phyloP scores from a whole-genome alignment of 2,888 invertebrate genomes.

The Plutella xylostella region DNA sequence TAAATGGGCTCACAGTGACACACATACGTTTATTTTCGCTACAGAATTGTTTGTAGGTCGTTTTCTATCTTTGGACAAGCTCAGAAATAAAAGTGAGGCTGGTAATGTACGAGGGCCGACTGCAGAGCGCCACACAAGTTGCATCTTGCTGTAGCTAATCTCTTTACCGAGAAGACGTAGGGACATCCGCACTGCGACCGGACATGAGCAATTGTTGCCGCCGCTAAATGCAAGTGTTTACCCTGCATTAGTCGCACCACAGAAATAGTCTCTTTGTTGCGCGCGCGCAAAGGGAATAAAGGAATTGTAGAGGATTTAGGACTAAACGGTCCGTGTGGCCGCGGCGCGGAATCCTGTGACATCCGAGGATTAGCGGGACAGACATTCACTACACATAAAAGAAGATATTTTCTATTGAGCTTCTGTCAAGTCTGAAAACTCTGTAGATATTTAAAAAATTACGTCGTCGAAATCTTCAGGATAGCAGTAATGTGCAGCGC shows the following conservation, averaged over 20 bases:
- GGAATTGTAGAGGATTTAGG: constrained; percentile 29
- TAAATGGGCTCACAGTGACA: too few species aligned
- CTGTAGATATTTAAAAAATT: too few species aligned
- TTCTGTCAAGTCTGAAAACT: too few species aligned
- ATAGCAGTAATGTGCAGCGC: too few species aligned
- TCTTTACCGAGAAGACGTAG: constrained; percentile 47
- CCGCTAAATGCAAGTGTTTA: constrained; percentile 52
- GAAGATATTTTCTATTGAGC: background rate
- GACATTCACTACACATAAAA: too few species aligned
- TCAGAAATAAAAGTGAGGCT: too few species aligned
- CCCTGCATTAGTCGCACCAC: constrained; percentile 43
- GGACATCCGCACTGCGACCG: constrained; percentile 36
- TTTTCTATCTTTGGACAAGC: too few species aligned
- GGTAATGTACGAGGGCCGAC: too few species aligned
- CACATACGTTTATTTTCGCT: too few species aligned
- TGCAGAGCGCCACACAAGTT: constrained; percentile 60
- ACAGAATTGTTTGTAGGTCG: too few species aligned
- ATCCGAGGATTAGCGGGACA: constrained; percentile 20
- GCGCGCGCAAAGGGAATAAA: constrained; percentile 30
- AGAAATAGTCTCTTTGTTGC: constrained; percentile 44
- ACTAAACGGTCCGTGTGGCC: constrained; percentile 25
- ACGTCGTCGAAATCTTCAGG: too few species aligned
- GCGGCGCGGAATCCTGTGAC: constrained; percentile 40
- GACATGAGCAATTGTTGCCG: constrained; percentile 47
- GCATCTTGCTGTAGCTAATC: constrained; percentile 40